Evolutionary conservation across 2,113 vertebrate genomes (phyloP).

Genomic region (Calidris pygmaea): DNA sequence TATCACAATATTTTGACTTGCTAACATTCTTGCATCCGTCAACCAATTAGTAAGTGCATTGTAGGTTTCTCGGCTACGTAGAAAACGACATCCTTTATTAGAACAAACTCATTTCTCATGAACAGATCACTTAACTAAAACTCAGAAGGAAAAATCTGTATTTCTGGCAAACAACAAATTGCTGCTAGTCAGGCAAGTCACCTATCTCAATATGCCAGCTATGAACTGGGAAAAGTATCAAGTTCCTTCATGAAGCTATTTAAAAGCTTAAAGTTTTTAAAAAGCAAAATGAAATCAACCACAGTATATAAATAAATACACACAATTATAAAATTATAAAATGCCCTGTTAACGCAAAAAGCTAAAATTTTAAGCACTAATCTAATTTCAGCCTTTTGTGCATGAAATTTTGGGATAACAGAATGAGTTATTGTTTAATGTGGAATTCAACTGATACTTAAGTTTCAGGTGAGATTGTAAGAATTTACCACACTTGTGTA

Average conservation of each 20-base stretch:
- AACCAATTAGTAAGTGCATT: conserved; percentile 84
- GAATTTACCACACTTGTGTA: neutral
- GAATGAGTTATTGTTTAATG: neutral
- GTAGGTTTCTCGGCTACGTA: conserved; percentile 80
- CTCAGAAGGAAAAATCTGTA: neutral
- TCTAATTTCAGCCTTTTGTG: neutral
- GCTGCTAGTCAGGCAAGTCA: neutral
- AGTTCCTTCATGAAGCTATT: neutral
- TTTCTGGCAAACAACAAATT: neutral
- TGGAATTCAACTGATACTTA: neutral
- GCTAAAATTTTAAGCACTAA: neutral
- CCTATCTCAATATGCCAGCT: neutral
- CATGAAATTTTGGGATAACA: neutral
- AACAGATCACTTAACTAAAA: neutral
- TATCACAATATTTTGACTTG: conserved; percentile 81
- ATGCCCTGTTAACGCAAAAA: neutral
- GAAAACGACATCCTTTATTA: conserved; percentile 55
- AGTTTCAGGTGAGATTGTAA: neutral
- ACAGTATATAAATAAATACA: neutral
- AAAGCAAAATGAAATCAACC: neutral
- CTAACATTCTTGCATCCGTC: conserved; percentile 82
- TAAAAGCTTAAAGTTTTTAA: neutral
- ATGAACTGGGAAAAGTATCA: neutral
- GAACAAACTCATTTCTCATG: neutral
- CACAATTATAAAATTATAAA: neutral